Percentiles rank a stretch among this genome's conserved stretches.
Evolutionary conservation across 2,113 vertebrate species (phyloP).

Genomic region (Perognathus longimembris): DNA sequence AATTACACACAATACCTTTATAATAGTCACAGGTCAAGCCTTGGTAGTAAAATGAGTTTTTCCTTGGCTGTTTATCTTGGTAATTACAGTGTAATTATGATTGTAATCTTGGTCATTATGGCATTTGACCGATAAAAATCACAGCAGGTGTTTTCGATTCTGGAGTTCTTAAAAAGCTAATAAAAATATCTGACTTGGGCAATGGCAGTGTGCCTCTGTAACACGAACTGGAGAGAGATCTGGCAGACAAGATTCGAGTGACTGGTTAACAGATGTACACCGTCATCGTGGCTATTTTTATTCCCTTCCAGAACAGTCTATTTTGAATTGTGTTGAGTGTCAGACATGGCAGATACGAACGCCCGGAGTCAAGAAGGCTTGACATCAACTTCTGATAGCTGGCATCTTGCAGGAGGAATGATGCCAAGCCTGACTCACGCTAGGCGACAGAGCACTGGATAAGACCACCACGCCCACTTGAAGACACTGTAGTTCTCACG

Average conservation of each 20-base stretch:
- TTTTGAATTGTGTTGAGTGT: slow-evolving; percentile 61
- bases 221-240: not conserved
- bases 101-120: too few relatives aligned
- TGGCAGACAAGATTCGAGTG: not conserved
- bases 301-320: slow-evolving; percentile 43
- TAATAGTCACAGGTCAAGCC: not conserved
- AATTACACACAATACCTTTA: not conserved
- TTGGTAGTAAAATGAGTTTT: too few relatives aligned
- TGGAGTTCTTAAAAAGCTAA: slow-evolving; percentile 15
- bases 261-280: slow-evolving; percentile 52
- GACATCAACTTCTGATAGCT: slow-evolving; percentile 50
- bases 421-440: not conserved
- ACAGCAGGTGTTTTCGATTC: not conserved
- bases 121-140: not conserved
- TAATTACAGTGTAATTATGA: too few relatives aligned
- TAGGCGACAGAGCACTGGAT: not conserved
- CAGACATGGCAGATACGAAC: slow-evolving; percentile 64
- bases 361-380: slow-evolving; percentile 25
- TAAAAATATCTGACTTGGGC: not conserved
- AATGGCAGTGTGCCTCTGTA: not conserved
- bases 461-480: not conserved
- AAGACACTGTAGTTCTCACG: not conserved
- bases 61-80: too few relatives aligned
- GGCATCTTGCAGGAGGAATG: not conserved
- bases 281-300: slow-evolving; percentile 60